Evolutionary conservation across 2,888 invertebrate genomes (phyloP), one percentile per base, ranked within the genome.

Genomic region (Harmothoe impar): DNA sequence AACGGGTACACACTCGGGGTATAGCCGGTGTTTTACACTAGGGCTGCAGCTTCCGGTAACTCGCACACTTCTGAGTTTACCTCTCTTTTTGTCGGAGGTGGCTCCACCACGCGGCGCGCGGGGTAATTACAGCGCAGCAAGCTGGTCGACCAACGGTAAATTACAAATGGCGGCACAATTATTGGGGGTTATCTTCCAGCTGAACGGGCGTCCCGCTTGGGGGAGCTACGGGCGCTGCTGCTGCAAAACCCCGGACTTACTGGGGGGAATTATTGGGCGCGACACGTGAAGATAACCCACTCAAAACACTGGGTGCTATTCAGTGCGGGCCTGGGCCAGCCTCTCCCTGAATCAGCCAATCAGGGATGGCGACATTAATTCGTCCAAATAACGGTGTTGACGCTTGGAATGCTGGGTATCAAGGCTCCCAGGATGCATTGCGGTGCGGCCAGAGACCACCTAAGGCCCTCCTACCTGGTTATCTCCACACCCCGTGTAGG

Each of bases 261-360:
- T 20, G 20, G 33, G 84, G 84, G 15, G 51, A 43, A 84, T 84
- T 84, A 84, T 84, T 84, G 51, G 84, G 84, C 51, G 84, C 43
- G 84, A 84, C 84, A 84, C 51, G 33, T 84, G 84, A 51, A 51
- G 84, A 35, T 84, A 29, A 35, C 15, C 84, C 84, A 84, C 20
- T 84, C 35, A 84, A 23, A 84, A 51, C 43, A 51, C 51, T 5
- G 33, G 35, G 35, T 29, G 15, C n/a, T 43, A 84, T 84, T 84
- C 43, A 23, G 43, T 43, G 23, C 84, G 84, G 84, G 25, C 25
- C 72, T 72, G 72, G 15, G 3, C n/a, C 29, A 29, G 62, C 62
- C 62, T 62, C 62, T 3, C 29, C 17, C 72, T 72, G 72, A 72
- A 72, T 72, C 72, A 72, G 31, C 72, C 72, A 72, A 72, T 72